Base-by-base conservation (phyloP, 35 echinoderm and acorn worm species). In the Amphiura filiformis region DNA sequence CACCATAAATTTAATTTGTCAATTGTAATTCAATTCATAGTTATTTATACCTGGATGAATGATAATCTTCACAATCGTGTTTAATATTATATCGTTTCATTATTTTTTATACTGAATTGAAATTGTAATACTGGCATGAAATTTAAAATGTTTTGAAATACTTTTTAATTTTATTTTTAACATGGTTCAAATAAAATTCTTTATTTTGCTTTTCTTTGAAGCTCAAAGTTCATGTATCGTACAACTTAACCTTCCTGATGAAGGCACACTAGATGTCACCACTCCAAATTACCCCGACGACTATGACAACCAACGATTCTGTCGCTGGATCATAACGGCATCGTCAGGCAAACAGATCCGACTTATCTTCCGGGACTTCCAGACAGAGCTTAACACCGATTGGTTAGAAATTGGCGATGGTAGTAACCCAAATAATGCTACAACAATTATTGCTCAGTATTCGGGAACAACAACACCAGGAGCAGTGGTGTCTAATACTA, bases 261-360 rank as follows among this genome's bases (percentile, higher is more conserved):
- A 80, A 3, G 94, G 88, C 20, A 41, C 80, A 18, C 28, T 86
- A 22, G 75, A 84, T 0, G 81, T 97, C 30, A 32, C 39, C 39
- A 91, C 95, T 3, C 95, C 95, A 31, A 89, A 89, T 61, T 97
- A 94, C 89, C 92, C 92, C 20, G 75, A 77, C 36, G 42, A 79
- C 0, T 97, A 97, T 38, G 81, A 84, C 30, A 86, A 86, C 81
- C 86, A 80, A 3, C 79, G 56, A 14, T 92, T 87, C 92, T 97
- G 95, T 44, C 89, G 57, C 31, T 97, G 95, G 95, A 84, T 97
- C 56, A 92, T 97, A 41, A 49, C 75, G 7, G 89, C 89, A 31
- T 56, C 82, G 7, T 42, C 18, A 28, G 33, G 39, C 0, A 86
- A 81, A 26, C 77, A 64, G 30, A 89, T 97, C 56, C 82, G 92